A percentile compares a stretch with the other conserved stretches of the same genome.
Conservation (phyloP, 2,888 invertebrate genomes). For the Matsumyia berberina region DNA sequence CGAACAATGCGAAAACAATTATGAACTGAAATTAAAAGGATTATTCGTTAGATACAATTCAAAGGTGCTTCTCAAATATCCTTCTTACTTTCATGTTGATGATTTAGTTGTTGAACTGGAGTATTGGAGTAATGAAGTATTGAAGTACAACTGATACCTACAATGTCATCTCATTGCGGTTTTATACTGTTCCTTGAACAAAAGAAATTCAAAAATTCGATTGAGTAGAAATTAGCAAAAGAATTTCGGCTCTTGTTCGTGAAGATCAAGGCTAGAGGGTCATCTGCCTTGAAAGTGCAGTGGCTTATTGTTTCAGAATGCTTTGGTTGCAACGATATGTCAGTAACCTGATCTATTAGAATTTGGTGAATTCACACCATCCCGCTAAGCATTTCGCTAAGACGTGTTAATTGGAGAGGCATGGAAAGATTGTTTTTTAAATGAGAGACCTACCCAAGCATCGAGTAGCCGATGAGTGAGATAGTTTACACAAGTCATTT, state of each 20-base stretch:
- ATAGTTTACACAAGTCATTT: too few relatives aligned
- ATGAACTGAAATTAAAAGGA: not conserved
- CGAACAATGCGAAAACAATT: not conserved
- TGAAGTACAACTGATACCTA: slow-evolving; percentile 5
- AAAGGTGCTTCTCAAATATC: too few relatives aligned
- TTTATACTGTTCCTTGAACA: not conserved
- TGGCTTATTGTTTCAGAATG: not conserved
- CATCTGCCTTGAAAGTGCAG: not conserved
- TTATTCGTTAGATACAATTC: not conserved
- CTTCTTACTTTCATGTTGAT: not conserved
- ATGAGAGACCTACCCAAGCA: too few relatives aligned
- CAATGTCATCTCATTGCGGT: not conserved
- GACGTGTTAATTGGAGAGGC: too few relatives aligned
- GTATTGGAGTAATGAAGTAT: too few relatives aligned
- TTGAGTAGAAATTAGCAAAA: not conserved
- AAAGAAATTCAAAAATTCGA: not conserved
- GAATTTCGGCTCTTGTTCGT: not conserved
- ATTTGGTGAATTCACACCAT: not conserved
- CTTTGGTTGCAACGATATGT: not conserved
- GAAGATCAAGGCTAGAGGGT: not conserved
- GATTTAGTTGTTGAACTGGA: too few relatives aligned
- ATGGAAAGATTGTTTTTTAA: too few relatives aligned
- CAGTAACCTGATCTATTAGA: not conserved
- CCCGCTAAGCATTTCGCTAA: too few relatives aligned
- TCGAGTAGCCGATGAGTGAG: too few relatives aligned